Conservation (phyloP, 35 echinoderm and acorn worm species). For the Hemicentrotus pulcherrimus region DNA sequence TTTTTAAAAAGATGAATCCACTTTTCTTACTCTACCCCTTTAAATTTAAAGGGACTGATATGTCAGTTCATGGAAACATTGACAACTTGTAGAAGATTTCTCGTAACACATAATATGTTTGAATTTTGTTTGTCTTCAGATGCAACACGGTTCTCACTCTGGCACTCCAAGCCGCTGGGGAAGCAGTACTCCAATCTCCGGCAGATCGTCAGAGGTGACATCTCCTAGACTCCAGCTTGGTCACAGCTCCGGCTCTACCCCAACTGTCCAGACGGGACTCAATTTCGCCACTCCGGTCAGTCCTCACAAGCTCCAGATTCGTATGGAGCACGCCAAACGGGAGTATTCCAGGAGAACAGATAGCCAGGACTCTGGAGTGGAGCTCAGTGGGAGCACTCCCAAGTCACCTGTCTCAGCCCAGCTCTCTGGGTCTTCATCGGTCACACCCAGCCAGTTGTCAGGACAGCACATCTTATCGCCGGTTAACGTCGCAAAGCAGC, state of each 20-base stretch:
- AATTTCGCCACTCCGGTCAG: slow-evolving; percentile 89
- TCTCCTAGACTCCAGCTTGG: slow-evolving; percentile 58
- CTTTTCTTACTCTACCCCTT: too few species aligned
- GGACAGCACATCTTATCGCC: slow-evolving; percentile 73
- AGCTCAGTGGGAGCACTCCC: slow-evolving; percentile 58
- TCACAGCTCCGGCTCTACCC: slow-evolving; percentile 66
- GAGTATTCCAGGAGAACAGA: slow-evolving; percentile 62
- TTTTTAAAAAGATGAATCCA: too few species aligned
- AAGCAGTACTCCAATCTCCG: slow-evolving; percentile 78
- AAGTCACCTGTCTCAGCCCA: slow-evolving; percentile 68
- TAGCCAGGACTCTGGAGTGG: slow-evolving; percentile 87
- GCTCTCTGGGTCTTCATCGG: slow-evolving; percentile 61
- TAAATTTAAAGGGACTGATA: too few species aligned
- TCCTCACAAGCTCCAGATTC: slow-evolving; percentile 77
- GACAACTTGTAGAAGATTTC: too few species aligned
- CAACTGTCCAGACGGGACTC: slow-evolving; percentile 58
- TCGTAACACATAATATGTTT: not conserved
- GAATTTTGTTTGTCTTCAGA: not conserved
- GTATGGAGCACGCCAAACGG: slow-evolving; percentile 71
- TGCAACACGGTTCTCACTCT: slow-evolving; percentile 45
- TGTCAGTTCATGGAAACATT: too few species aligned
- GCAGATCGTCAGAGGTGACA: slow-evolving; percentile 81
- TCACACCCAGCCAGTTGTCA: slow-evolving; percentile 26
- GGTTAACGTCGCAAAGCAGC: slow-evolving; percentile 60
- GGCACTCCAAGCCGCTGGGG: slow-evolving; percentile 78